Base-by-base conservation (phyloP, 2,113 vertebrate genomes). In the Potamarius usumacintae region DNA sequence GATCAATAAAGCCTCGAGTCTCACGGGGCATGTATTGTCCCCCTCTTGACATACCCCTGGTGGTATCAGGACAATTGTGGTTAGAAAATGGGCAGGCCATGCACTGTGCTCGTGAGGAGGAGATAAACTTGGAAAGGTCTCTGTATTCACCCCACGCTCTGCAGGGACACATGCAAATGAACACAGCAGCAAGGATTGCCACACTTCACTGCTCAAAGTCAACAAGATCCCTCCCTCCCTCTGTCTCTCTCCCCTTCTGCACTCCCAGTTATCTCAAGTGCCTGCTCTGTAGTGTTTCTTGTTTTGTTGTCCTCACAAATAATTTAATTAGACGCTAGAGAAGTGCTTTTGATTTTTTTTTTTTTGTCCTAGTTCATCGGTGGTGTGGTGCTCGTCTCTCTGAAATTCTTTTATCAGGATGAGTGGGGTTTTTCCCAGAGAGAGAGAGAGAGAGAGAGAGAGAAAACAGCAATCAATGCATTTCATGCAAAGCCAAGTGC, bases 101-200 rank as follows among this genome's bases (percentile, higher is more conserved):
- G 77, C 17, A 18, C 15, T 30, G 48, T 85, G 69, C 30, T 48
- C 48, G 12, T 20, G 77, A 77, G 67, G 55, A 48, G 5, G n/a
- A 80, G 79, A 87, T 86, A 63, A 79, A 55, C 52, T 53, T 42
- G 71, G 65, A 88, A 83, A 71, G 53, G 60, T 67, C 20, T 25
- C 76, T 83, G 74, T 80, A 83, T 88, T 71, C 81, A 82, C 60
- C 25, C 82, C 55, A 27, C 34, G 60, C 86, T 58, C 85, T 90
- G 81, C 89, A 74, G 88, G 65, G 87, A 87, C 65, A 80, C 82
- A 92, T 93, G 91, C 89, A 90, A 90, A 90, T 91, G 42, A 85
- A 67, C 85, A 30, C 34, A 18, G 53, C 89, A 84, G 86, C 88
- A 86, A 48, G 82, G 80, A 88, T 90, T 89, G 84, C 82, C 87